Conservation (phyloP, 2,113 vertebrate species). For the Calcarius ornatus region DNA sequence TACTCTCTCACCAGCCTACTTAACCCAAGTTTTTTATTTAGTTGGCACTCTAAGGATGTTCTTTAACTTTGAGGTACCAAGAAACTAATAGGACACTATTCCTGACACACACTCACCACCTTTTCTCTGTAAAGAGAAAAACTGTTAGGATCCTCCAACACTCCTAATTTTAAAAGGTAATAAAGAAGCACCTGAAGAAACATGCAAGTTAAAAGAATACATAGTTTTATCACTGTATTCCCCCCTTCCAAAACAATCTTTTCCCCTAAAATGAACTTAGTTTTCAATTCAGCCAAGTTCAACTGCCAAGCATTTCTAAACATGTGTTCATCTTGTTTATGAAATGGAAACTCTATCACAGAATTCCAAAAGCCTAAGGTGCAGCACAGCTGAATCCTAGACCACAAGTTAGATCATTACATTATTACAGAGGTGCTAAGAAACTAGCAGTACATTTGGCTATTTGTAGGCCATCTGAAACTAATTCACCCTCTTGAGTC, state of each 20-base stretch:
- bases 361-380: slow-evolving; percentile 14
- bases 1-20: neutral
- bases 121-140: neutral
- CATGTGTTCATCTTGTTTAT: neutral
- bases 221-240: slow-evolving; percentile 1
- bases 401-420: neutral
- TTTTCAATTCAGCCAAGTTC: slow-evolving; percentile 51
- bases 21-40: neutral
- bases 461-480: neutral
- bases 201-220: neutral
- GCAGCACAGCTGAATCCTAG: slow-evolving; percentile 1
- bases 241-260: slow-evolving; percentile 30
- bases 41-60: neutral
- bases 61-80: neutral
- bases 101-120: neutral
- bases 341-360: slow-evolving; percentile 14
- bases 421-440: neutral
- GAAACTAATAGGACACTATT: neutral
- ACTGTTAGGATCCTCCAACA: neutral
- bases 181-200: neutral
- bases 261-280: slow-evolving; percentile 43
- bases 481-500: neutral
- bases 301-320: slow-evolving; percentile 61
- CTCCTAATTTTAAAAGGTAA: neutral
- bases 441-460: neutral